These are phyloP conservation scores for Otus sunia DNA, from an alignment of 2,113 vertebrate genomes.

Conservation along the genomic window DNA sequence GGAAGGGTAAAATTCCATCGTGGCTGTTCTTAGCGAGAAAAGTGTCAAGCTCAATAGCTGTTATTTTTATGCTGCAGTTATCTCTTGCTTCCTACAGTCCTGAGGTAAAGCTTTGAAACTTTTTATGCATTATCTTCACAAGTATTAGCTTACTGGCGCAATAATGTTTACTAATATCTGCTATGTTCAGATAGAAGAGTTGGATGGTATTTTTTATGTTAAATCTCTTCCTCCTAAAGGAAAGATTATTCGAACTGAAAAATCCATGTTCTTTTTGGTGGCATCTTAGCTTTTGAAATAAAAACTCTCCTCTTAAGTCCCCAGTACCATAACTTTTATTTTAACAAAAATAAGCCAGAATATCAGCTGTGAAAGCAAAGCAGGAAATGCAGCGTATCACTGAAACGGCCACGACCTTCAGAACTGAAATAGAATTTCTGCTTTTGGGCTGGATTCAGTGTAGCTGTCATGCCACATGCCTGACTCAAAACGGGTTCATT, in stretches of 20 bases:
- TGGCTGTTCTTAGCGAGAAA: not conserved
- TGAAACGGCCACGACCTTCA: not conserved
- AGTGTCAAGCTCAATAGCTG: not conserved
- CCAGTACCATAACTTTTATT: not conserved
- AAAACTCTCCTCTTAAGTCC: not conserved
- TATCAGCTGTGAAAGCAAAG: not conserved
- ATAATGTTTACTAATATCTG: not conserved
- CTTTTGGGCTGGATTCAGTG: not conserved
- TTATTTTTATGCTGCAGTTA: not conserved
- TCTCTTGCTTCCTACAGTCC: not conserved
- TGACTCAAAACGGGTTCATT: not conserved
- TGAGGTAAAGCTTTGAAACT: conserved; percentile 3
- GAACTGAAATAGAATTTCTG: not conserved
- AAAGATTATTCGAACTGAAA: not conserved
- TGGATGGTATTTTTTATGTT: not conserved
- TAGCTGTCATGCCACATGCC: not conserved
- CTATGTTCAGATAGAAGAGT: not conserved
- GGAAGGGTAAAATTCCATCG: not conserved
- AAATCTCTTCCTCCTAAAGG: not conserved
- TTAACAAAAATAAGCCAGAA: not conserved
- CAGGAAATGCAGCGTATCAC: not conserved
- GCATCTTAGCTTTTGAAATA: conserved; percentile 5
- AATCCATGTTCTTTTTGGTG: not conserved
- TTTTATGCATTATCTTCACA: not conserved
- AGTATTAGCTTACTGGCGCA: not conserved